A percentile compares a stretch with the other conserved stretches of the same genome.
Conservation (phyloP, 2,888 invertebrate genomes). For the Temnothorax unifasciatus region DNA sequence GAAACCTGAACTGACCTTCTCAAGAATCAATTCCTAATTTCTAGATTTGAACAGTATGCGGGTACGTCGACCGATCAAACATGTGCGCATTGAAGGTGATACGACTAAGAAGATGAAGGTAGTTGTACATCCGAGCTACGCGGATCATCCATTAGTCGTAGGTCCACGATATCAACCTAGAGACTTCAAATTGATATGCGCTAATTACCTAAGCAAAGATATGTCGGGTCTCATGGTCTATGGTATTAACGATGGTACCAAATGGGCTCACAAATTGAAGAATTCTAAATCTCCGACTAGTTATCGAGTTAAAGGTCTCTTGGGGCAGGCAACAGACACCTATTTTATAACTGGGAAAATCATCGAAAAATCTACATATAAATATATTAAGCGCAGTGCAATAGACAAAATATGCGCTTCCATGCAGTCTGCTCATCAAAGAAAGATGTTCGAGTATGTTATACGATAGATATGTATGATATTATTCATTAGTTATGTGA, state of each 20-base stretch:
- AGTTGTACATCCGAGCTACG: constrained; percentile 89
- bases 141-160: constrained; percentile 91
- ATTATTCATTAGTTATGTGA: not conserved
- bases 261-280: constrained; percentile 88
- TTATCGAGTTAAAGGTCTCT: constrained; percentile 91
- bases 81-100: constrained; percentile 89
- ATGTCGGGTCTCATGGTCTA: constrained; percentile 93
- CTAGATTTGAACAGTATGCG: constrained; percentile 92
- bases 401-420: constrained; percentile 92
- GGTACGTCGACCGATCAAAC: constrained; percentile 88
- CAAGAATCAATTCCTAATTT: constrained; percentile 59
- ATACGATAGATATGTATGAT: constrained; percentile 16
- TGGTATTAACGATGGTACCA: constrained; percentile 91
- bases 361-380: constrained; percentile 90
- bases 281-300: constrained; percentile 89
- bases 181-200: constrained; percentile 90
- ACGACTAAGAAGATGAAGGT: constrained; percentile 88
- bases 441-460: constrained; percentile 93
- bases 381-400: constrained; percentile 90
- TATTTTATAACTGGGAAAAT: constrained; percentile 91
- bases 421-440: constrained; percentile 95
- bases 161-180: constrained; percentile 91
- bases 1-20: not conserved
- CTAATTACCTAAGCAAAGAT: constrained; percentile 89
- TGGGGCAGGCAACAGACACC: constrained; percentile 93